Evolutionary conservation across 35 echinoderm and acorn worm genomes (phyloP).

Genomic region (Apostichopus parvimensis): DNA sequence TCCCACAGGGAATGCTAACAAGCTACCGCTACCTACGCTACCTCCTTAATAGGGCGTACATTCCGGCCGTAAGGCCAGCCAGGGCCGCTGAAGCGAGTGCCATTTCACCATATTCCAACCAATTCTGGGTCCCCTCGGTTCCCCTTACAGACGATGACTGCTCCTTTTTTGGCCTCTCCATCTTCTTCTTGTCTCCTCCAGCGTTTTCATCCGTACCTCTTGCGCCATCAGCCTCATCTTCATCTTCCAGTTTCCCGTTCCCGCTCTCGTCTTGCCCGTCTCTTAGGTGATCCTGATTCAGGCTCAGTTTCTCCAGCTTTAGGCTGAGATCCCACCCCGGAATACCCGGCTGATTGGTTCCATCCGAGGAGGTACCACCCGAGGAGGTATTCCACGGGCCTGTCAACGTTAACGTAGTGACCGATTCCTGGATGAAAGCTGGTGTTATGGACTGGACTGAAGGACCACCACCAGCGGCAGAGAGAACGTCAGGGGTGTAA

Average conservation of each 20-base stretch:
- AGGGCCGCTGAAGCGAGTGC: conserved; percentile 24
- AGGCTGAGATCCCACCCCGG: conserved; percentile 1
- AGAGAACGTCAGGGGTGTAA: background rate
- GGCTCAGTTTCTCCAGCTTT: background rate
- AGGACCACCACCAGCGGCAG: background rate
- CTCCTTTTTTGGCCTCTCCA: background rate
- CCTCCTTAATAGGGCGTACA: conserved; percentile 31
- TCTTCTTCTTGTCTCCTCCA: background rate
- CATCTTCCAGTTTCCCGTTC: background rate
- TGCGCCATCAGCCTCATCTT: background rate
- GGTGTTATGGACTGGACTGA: background rate
- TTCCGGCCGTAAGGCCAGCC: conserved; percentile 31
- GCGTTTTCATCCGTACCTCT: background rate
- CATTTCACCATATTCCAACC: conserved; percentile 11
- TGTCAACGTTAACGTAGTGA: background rate
- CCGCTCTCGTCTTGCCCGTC: background rate
- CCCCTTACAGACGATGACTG: background rate
- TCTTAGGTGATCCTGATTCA: background rate
- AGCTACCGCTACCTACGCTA: background rate
- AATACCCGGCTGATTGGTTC: no score
- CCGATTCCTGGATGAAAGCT: background rate
- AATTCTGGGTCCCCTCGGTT: background rate
- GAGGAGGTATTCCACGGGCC: background rate
- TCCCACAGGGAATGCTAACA: no score
- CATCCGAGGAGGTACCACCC: background rate